phyloP scores from a whole-genome alignment of 2,113 vertebrate genomes.

The Todiramphus saurophagus region DNA sequence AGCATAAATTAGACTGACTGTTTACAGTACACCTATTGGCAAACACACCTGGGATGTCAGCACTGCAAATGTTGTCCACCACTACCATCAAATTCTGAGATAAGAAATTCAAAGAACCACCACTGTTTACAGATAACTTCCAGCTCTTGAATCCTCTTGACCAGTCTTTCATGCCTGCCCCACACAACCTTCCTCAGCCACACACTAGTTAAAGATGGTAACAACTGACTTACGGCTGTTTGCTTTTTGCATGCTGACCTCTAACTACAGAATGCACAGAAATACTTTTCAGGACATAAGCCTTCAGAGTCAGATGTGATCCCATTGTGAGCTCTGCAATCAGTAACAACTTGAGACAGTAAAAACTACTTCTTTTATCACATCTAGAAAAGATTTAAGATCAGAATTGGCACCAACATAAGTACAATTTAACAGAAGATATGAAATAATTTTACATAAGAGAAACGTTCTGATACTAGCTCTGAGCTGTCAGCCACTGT shows the following conservation, averaged over 20 bases:
- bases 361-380: conserved; percentile 11
- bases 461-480: not conserved
- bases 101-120: not conserved
- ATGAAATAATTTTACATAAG: not conserved
- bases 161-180: not conserved
- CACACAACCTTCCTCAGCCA: not conserved
- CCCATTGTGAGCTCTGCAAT: not conserved
- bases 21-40: rapidly evolving
- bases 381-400: not conserved
- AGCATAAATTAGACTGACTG: not conserved
- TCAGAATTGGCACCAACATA: not conserved
- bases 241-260: not conserved
- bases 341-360: not conserved
- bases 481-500: not conserved
- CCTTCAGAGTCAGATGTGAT: not conserved
- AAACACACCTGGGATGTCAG: not conserved
- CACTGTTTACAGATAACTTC: not conserved
- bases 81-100: not conserved
- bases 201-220: not conserved
- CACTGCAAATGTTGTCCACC: not conserved
- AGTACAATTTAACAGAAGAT: not conserved
- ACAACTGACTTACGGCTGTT: not conserved
- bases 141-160: not conserved
- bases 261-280: not conserved
- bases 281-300: not conserved